phyloP scores from a whole-genome alignment of 2,113 vertebrate species.

The Lepisosteus oculatus region DNA sequence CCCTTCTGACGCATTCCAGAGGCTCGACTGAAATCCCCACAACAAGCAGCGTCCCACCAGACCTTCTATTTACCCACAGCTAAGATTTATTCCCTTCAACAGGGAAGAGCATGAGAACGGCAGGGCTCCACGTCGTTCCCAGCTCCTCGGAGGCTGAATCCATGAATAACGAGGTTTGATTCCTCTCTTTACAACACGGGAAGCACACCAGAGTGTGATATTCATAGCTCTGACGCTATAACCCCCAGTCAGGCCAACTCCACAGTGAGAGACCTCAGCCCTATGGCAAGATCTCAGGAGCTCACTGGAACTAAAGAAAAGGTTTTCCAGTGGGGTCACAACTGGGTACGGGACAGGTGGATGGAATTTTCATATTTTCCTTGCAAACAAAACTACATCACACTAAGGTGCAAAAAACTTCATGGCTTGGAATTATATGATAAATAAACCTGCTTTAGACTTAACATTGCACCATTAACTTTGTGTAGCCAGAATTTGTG shows the following conservation, averaged over 20 bases:
- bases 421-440: too few relatives aligned
- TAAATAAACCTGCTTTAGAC: too few relatives aligned
- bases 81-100: neutral
- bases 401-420: too few relatives aligned
- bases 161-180: neutral
- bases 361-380: neutral
- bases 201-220: conserved; percentile 37
- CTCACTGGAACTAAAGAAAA: neutral
- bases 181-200: conserved; percentile 14
- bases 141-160: neutral
- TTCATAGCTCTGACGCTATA: conserved; percentile 32
- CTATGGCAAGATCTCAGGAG: conserved; percentile 1
- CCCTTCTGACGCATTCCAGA: neutral
- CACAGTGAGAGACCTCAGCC: conserved; percentile 15
- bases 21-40: neutral
- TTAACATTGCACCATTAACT: too few relatives aligned
- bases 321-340: neutral
- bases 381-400: too few relatives aligned
- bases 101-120: neutral
- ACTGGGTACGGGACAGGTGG: neutral
- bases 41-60: neutral
- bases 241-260: conserved; percentile 15
- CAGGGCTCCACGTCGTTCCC: neutral
- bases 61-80: neutral
- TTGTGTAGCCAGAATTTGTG: too few relatives aligned